Conservation (phyloP, 1,140 invertebrate species). For the Zaprionus ghesquierei region DNA sequence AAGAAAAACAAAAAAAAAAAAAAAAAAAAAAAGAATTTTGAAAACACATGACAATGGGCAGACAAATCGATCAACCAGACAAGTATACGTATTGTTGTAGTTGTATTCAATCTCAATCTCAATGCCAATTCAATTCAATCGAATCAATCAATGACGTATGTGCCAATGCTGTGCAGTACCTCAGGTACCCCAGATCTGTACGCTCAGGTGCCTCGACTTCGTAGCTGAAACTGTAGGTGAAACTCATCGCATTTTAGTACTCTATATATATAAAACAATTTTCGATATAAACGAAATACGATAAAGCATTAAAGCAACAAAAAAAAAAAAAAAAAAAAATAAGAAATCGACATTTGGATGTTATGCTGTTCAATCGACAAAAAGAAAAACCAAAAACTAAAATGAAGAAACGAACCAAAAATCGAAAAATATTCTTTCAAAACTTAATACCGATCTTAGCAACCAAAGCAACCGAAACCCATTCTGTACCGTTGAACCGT, state of each 20-base stretch:
- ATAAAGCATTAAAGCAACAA: constrained; percentile 9
- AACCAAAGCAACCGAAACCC: constrained; percentile 3
- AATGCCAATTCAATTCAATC: constrained; percentile 24
- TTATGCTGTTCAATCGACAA: constrained; percentile 80
- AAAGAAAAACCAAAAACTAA: constrained; percentile 18
- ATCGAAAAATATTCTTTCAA: constrained; percentile 13
- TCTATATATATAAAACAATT: constrained; percentile 46
- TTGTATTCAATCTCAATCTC: constrained; percentile 12
- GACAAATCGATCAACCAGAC: constrained; percentile 1
- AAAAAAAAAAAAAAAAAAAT: constrained; percentile 56
- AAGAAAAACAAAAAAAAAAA: constrained; percentile 39
- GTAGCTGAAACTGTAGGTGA: constrained; percentile 10
- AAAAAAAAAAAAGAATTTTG: constrained; percentile 40
- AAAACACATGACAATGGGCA: constrained; percentile 52
- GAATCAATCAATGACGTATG: constrained; percentile 23
- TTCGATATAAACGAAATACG: neutral
- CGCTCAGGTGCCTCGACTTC: constrained; percentile 25
- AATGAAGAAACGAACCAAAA: constrained; percentile 2
- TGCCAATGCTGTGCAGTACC: constrained; percentile 78
- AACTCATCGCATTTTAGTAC: constrained; percentile 16
- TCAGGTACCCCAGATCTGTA: constrained; percentile 52
- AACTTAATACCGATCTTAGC: constrained; percentile 28
- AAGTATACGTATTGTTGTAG: constrained; percentile 17
- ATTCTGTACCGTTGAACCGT: constrained; percentile 22
- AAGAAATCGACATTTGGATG: constrained; percentile 82